Percentiles rank a stretch among this genome's conserved stretches.
These are phyloP conservation scores for Echinometra lucunter DNA, from an alignment of 53 echinoderm and acorn worm species.

Conservation along the genomic window DNA sequence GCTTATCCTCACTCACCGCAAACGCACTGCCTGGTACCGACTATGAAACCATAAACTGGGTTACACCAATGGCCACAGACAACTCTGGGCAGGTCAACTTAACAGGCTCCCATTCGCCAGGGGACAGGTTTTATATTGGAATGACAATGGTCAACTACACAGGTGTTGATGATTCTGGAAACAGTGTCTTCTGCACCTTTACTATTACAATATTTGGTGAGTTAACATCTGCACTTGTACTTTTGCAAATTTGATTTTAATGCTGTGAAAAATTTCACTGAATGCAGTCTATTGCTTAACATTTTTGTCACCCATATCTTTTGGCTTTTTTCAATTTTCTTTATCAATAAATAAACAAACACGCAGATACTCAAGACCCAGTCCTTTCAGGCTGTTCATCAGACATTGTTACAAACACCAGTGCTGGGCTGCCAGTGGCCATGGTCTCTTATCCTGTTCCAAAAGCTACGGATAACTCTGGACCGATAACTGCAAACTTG, in stretches of 20 bases:
- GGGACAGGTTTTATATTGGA: slow-evolving; percentile 69
- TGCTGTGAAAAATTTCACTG: too few relatives aligned
- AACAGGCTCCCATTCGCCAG: slow-evolving; percentile 42
- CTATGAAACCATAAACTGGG: background rate
- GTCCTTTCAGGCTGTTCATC: slow-evolving; percentile 55
- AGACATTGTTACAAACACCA: slow-evolving; percentile 56
- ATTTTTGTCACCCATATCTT: too few relatives aligned
- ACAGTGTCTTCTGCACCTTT: slow-evolving; percentile 66
- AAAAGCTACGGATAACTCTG: slow-evolving; percentile 72
- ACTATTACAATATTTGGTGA: slow-evolving; percentile 70
- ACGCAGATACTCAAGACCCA: slow-evolving; percentile 57
- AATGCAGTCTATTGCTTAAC: too few relatives aligned
- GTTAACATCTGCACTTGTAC: background rate
- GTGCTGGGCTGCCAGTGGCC: slow-evolving; percentile 23
- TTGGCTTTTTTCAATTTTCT: background rate
- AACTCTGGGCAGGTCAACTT: slow-evolving; percentile 39
- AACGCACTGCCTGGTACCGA: background rate
- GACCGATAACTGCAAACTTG: background rate
- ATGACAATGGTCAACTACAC: slow-evolving; percentile 72
- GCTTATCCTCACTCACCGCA: background rate
- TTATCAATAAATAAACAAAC: too few relatives aligned
- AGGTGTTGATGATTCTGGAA: slow-evolving; percentile 76
- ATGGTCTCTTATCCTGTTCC: slow-evolving; percentile 64
- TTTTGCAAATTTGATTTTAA: background rate
- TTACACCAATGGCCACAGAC: slow-evolving; percentile 29